These are phyloP conservation scores for Choloepus hoffmanni DNA, from an alignment of 2,113 vertebrate genomes.

Conservation along the genomic window DNA sequence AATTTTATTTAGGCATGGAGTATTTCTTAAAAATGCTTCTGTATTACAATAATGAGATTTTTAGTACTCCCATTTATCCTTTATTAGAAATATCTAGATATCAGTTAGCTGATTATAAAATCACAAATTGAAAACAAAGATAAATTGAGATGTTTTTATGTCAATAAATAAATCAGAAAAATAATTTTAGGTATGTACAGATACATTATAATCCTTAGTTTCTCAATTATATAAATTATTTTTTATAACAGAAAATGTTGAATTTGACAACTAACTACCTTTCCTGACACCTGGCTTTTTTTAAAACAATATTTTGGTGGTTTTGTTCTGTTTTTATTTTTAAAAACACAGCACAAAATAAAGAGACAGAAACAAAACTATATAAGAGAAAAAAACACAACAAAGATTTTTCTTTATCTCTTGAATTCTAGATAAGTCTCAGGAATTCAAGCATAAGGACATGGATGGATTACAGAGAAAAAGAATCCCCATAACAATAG, in stretches of 20 bases:
- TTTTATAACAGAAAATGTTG: conserved; percentile 41
- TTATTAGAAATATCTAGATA: neutral
- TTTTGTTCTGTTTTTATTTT: conserved; percentile 55
- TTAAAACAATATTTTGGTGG: conserved; percentile 7
- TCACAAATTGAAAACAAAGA: neutral
- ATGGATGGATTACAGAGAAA: conserved; percentile 66
- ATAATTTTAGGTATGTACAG: conserved; percentile 3
- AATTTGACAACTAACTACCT: conserved; percentile 14
- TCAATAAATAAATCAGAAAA: conserved; percentile 55
- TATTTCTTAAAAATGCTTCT: conserved; percentile 41
- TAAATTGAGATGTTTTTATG: conserved; percentile 21
- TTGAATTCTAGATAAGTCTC: conserved; percentile 74
- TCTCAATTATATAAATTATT: conserved; percentile 35
- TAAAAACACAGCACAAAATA: conserved; percentile 58
- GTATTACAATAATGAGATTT: neutral
- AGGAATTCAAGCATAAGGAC: conserved; percentile 69
- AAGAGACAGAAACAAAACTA: conserved; percentile 66
- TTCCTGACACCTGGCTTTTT: neutral
- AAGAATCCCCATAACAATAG: conserved; percentile 1
- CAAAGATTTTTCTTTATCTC: conserved; percentile 75
- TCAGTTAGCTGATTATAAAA: conserved; percentile 15
- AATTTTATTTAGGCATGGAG: neutral
- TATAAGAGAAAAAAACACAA: conserved; percentile 30
- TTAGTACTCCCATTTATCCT: neutral
- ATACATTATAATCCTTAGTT: neutral